Percentiles rank a stretch among this genome's conserved stretches.
Conservation (phyloP, 2,113 vertebrate species). For the Notechis scutatus region DNA sequence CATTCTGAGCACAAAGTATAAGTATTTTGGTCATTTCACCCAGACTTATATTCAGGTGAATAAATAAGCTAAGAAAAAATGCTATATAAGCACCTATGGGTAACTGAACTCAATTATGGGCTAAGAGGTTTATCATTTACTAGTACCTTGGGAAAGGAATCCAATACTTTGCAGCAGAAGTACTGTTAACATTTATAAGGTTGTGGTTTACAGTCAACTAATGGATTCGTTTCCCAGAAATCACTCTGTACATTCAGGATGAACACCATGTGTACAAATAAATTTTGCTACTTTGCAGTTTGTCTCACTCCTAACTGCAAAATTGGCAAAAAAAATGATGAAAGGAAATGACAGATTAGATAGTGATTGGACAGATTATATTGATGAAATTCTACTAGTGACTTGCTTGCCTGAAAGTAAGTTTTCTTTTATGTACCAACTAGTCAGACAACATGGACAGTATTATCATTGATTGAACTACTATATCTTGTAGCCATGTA, state of each 20-base stretch:
- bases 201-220: not conserved
- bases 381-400: not conserved
- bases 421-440: not conserved
- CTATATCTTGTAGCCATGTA: not conserved
- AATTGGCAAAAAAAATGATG: not conserved
- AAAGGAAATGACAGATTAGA: not conserved
- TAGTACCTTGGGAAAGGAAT: not conserved
- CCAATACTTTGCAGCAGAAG: not conserved
- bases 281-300: not conserved
- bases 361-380: not conserved
- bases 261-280: not conserved
- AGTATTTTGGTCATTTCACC: not conserved
- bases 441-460: not conserved
- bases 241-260: not conserved
- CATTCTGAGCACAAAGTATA: constrained; percentile 5
- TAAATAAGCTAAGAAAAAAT: not conserved
- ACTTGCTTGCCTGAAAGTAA: not conserved
- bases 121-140: not conserved
- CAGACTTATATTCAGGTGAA: not conserved
- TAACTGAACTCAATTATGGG: not conserved
- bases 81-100: not conserved
- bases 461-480: not conserved
- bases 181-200: not conserved
- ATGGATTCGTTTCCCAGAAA: not conserved
- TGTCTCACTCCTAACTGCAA: not conserved